Evolutionary conservation across 2,797 vertebrate genomes (phyloP).

Genomic region (Gephyroberyx darwinii): DNA sequence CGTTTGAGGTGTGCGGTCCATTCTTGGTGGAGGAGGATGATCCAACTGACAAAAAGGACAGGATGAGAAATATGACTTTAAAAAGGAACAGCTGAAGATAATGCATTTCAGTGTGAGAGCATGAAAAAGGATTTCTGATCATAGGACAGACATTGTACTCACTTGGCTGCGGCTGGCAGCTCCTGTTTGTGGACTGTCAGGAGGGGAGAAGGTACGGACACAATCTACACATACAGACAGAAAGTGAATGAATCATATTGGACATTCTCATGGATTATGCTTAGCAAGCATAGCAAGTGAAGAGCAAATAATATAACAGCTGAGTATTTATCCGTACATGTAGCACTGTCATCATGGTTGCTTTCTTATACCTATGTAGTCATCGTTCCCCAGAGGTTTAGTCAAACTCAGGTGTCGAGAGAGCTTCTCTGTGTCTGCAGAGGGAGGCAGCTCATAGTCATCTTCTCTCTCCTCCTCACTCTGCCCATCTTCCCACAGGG

Average conservation of each 20-base stretch:
- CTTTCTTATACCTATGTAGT: conserved; percentile 33
- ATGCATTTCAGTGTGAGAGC: too few relatives aligned
- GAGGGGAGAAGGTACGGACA: neutral
- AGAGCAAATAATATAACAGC: neutral
- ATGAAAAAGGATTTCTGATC: too few relatives aligned
- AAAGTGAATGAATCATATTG: neutral
- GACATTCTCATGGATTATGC: neutral
- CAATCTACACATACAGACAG: conserved; percentile 25
- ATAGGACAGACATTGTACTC: neutral
- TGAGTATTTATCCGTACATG: neutral
- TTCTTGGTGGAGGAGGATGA: neutral
- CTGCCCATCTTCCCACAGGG: neutral
- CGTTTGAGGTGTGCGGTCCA: neutral
- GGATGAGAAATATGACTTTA: too few relatives aligned
- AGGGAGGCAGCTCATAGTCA: neutral
- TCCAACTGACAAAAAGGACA: neutral
- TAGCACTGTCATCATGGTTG: neutral
- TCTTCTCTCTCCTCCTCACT: neutral
- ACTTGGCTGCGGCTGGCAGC: neutral
- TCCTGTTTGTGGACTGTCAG: neutral
- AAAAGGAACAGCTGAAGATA: neutral
- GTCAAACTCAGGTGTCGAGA: accelerated
- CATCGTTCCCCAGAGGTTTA: neutral
- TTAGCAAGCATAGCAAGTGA: neutral
- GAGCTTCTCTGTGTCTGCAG: neutral